Percentiles rank a stretch among this genome's conserved stretches.
phyloP scores from a whole-genome alignment of 2,113 vertebrate genomes.

The Erythrocercus mccallii region DNA sequence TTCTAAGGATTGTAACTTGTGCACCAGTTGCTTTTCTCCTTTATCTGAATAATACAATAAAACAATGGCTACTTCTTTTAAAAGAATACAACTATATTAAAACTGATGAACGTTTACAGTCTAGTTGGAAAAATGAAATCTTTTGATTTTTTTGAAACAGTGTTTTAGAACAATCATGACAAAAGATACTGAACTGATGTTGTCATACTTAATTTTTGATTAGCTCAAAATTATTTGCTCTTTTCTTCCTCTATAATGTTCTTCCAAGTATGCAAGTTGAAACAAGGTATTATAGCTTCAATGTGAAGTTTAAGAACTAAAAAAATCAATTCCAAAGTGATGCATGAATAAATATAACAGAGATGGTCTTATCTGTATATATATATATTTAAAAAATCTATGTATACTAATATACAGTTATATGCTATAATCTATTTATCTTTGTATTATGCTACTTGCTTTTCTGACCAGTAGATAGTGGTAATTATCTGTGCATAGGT shows the following conservation, averaged over 20 bases:
- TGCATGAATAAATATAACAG: not conserved
- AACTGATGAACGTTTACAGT: not conserved
- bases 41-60: not conserved
- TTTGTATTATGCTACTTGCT: not conserved
- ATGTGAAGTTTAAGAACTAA: not conserved
- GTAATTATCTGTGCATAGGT: constrained; percentile 18
- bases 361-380: not conserved
- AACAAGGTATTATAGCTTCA: not conserved
- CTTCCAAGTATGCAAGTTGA: not conserved
- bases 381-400: not conserved
- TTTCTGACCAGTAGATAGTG: not conserved
- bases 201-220: not conserved
- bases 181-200: not conserved
- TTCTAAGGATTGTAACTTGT: not conserved
- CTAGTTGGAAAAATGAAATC: not conserved
- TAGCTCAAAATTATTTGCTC: not conserved
- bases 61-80: not conserved
- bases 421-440: not conserved
- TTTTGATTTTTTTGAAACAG: not conserved
- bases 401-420: not conserved
- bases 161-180: not conserved
- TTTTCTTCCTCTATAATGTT: not conserved
- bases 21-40: not conserved
- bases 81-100: not conserved
- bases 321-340: not conserved